Percentiles rank a stretch among this genome's conserved stretches.
Conservation (phyloP, 2,797 vertebrate species). For the Rhinichthys osculus region DNA sequence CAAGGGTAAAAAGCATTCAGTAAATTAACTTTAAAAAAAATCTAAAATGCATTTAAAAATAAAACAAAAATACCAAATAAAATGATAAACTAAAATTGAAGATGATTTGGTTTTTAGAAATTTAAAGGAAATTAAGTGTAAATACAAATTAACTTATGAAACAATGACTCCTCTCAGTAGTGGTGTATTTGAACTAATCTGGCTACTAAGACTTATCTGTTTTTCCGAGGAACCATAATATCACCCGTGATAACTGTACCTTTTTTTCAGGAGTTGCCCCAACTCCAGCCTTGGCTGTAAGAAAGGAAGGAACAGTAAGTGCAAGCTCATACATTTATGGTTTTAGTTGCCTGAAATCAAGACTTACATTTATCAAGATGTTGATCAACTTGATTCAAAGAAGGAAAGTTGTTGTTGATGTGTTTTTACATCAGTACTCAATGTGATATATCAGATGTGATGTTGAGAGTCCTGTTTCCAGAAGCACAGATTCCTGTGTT, state of each 20-base stretch:
- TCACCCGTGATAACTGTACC: conserved; percentile 44
- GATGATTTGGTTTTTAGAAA: background rate
- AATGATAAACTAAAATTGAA: conserved; percentile 1
- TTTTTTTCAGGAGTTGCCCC: conserved; percentile 60
- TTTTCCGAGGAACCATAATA: background rate
- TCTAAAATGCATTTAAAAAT: background rate
- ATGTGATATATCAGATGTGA: conserved; percentile 9
- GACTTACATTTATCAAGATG: background rate
- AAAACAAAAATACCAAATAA: conserved; percentile 24
- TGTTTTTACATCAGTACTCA: background rate
- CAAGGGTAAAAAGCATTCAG: conserved; percentile 1
- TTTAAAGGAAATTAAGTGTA: background rate
- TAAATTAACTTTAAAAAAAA: background rate
- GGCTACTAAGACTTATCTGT: background rate
- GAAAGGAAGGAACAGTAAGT: conserved; percentile 39
- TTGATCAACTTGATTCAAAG: conserved; percentile 7
- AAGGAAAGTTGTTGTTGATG: conserved; percentile 9
- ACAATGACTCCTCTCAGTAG: background rate
- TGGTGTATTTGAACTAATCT: background rate
- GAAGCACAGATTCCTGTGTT: conserved; percentile 3
- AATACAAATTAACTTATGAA: conserved; percentile 9
- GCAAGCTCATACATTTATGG: background rate
- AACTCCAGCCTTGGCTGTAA: conserved; percentile 57
- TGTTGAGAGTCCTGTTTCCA: background rate
- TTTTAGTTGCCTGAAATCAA: background rate